phyloP scores from a whole-genome alignment of 2,113 vertebrate species.

The Poeciliopsis retropinna region DNA sequence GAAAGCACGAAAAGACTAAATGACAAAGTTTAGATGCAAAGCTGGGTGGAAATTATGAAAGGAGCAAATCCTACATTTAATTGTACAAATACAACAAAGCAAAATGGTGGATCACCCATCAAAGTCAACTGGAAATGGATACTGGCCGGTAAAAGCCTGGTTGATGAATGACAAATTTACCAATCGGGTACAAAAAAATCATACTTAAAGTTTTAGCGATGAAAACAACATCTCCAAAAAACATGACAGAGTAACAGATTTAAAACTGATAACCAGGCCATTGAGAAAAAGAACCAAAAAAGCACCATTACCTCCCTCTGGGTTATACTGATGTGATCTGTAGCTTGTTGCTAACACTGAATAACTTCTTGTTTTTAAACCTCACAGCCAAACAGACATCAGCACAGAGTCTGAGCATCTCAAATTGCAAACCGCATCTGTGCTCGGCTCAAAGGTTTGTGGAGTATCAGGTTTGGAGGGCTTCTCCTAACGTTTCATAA shows the following conservation, averaged over 20 bases:
- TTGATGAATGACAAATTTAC: too few relatives aligned
- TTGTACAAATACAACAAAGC: background rate
- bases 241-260: background rate
- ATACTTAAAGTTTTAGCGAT: background rate
- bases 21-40: background rate
- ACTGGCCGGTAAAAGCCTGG: background rate
- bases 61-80: background rate
- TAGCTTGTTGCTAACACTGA: conserved; percentile 25
- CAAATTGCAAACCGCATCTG: conserved; percentile 59
- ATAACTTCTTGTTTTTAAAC: conserved; percentile 54
- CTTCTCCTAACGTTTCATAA: conserved; percentile 63
- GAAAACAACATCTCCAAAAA: background rate
- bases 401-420: conserved; percentile 52
- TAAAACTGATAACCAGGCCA: background rate
- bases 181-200: too few relatives aligned
- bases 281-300: background rate
- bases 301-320: background rate
- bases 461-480: conserved; percentile 54
- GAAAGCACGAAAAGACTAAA: background rate
- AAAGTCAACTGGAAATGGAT: background rate
- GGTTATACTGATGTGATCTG: conserved; percentile 4
- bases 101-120: background rate
- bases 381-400: conserved; percentile 39
- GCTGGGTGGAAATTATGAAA: background rate
- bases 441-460: conserved; percentile 65